Percentiles rank a stretch among this genome's conserved stretches.
phyloP scores from a whole-genome alignment of 2,888 invertebrate genomes.

The Cremastobaeus sp. region DNA sequence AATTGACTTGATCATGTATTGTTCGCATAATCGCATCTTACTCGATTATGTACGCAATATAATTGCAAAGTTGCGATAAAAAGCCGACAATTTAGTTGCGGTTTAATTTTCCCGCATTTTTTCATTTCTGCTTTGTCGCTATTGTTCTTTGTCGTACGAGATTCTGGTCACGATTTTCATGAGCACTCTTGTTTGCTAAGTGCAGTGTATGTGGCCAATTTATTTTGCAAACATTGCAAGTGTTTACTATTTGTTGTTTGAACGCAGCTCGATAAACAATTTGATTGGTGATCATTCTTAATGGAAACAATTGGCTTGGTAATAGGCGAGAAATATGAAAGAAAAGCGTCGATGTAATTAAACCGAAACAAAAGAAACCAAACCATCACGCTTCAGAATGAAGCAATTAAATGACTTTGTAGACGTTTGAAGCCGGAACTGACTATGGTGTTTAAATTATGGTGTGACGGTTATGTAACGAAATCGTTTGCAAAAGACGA shows the following conservation, averaged over 20 bases:
- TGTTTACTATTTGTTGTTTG: constrained; percentile 10
- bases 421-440: constrained; percentile 24
- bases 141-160: not conserved
- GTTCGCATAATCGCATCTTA: constrained; percentile 35
- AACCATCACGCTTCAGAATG: not conserved
- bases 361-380: not conserved
- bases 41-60: constrained; percentile 41
- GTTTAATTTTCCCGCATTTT: constrained; percentile 22
- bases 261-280: constrained; percentile 1
- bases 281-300: too few species aligned
- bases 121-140: constrained; percentile 10
- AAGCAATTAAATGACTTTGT: constrained; percentile 32
- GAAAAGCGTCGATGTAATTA: not conserved
- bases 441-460: constrained; percentile 39
- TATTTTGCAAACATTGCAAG: constrained; percentile 14
- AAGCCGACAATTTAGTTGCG: constrained; percentile 37
- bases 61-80: constrained; percentile 44
- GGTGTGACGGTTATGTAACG: too few species aligned
- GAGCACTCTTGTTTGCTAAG: constrained; percentile 21
- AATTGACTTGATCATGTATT: constrained; percentile 27
- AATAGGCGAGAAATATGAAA: not conserved
- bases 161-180: constrained; percentile 37
- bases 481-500: too few species aligned
- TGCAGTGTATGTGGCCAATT: constrained; percentile 15
- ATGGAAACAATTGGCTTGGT: constrained; percentile 2